Conservation (phyloP, 2,113 vertebrate species). For the Cariama cristata region DNA sequence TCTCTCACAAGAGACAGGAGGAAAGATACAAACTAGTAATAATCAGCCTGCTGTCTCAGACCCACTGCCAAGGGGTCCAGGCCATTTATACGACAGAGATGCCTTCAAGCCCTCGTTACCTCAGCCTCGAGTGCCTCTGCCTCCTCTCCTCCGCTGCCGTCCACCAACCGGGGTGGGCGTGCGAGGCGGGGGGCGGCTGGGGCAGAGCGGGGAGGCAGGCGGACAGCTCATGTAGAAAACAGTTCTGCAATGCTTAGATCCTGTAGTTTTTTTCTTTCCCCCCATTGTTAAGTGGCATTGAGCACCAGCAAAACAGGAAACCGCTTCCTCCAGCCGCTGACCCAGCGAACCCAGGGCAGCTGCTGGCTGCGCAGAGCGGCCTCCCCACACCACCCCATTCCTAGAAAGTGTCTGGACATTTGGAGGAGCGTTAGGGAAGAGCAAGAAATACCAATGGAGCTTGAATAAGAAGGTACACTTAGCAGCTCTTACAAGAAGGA, state of each 20-base stretch:
- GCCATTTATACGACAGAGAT: not conserved
- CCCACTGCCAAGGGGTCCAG: not conserved
- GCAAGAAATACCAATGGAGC: not conserved
- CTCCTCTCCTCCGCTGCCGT: not conserved
- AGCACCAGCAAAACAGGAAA: conserved; percentile 80
- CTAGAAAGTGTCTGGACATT: conserved; percentile 47
- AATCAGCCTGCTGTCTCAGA: not conserved
- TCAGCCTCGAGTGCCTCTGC: not conserved
- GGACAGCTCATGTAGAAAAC: conserved; percentile 40
- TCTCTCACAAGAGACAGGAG: not conserved
- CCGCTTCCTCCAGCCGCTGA: conserved; percentile 61
- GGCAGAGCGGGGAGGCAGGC: not conserved
- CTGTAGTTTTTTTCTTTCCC: conserved; percentile 74
- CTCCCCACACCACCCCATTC: not conserved
- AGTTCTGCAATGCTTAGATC: conserved; percentile 47
- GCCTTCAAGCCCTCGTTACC: not conserved
- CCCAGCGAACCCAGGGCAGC: conserved; percentile 6
- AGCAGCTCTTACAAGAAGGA: not conserved
- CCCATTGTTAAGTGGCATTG: conserved; percentile 78
- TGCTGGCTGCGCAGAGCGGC: conserved; percentile 35
- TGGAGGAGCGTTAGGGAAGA: not conserved
- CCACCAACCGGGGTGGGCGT: accelerated
- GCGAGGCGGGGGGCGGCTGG: not conserved
- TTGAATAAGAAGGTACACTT: not conserved
- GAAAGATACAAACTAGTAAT: not conserved